Evolutionary conservation across 2,888 invertebrate species (phyloP).

Genomic region (Nebria salina): DNA sequence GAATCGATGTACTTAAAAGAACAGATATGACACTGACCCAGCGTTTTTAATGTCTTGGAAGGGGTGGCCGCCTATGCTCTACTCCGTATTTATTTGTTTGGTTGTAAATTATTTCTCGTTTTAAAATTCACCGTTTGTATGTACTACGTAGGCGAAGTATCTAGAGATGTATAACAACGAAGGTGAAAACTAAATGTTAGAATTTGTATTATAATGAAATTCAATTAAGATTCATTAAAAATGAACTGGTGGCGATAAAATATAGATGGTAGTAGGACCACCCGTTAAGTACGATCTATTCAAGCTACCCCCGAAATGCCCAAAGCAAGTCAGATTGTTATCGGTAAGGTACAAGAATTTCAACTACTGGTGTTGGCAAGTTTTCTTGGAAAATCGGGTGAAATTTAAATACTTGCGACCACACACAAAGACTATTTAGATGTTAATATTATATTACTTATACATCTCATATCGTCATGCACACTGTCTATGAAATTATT

Average conservation of each 20-base stretch:
- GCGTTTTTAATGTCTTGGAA: not conserved
- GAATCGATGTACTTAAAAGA: not conserved
- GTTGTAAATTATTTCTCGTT: not conserved
- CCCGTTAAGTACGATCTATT: not conserved
- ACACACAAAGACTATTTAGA: not conserved
- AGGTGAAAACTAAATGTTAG: conserved; percentile 6
- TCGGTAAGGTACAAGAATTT: not conserved
- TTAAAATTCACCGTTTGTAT: not conserved
- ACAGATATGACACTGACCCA: not conserved
- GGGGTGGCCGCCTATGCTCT: not conserved
- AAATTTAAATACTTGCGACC: not conserved
- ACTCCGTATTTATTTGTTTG: not conserved
- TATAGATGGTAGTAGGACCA: not conserved
- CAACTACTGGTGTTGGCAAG: not conserved
- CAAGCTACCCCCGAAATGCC: not conserved
- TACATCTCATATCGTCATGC: not conserved
- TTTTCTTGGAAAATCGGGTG: not conserved
- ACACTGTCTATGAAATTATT: too few species aligned
- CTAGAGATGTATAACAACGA: too few species aligned
- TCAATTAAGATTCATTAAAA: not conserved
- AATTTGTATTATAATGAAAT: not conserved
- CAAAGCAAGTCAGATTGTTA: not conserved
- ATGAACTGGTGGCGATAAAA: not conserved
- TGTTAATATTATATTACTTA: not conserved
- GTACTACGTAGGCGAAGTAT: not conserved